A percentile compares a stretch with the other conserved stretches of the same genome.
phyloP scores from a whole-genome alignment of 2,888 invertebrate species.

The Altica lythri region DNA sequence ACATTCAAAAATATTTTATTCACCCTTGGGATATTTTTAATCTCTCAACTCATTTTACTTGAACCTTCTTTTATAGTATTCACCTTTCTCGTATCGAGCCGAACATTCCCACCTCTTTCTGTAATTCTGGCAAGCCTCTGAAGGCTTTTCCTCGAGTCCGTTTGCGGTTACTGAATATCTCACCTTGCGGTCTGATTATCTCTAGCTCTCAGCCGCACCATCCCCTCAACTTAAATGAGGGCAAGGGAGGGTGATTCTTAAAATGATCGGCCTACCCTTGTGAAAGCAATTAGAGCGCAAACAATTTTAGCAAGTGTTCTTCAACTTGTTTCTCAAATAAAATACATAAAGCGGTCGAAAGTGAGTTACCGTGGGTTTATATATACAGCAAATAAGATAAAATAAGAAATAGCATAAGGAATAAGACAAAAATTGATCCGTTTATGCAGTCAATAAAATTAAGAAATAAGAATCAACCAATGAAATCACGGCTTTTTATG shows the following conservation, averaged over 20 bases:
- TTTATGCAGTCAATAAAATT: too few species aligned
- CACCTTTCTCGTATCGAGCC: neutral
- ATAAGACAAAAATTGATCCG: too few species aligned
- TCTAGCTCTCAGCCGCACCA: conserved; percentile 32
- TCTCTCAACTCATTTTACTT: conserved; percentile 1
- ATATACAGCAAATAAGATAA: too few species aligned
- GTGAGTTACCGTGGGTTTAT: too few species aligned
- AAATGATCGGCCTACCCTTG: conserved; percentile 36
- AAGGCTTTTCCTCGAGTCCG: conserved; percentile 25
- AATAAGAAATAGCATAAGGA: too few species aligned
- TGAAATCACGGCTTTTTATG: too few species aligned
- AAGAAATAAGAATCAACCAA: too few species aligned
- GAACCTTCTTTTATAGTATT: neutral
- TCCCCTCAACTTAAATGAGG: conserved; percentile 28
- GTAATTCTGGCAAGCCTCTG: conserved; percentile 9
- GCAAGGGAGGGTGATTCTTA: conserved; percentile 18
- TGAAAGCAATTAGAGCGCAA: conserved; percentile 39
- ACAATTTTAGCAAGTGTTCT: conserved; percentile 35
- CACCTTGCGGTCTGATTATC: conserved; percentile 33
- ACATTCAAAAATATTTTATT: conserved; percentile 1
- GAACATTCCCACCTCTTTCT: conserved; percentile 1
- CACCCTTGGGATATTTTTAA: conserved; percentile 2
- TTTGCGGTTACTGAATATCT: conserved; percentile 26
- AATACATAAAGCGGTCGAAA: too few species aligned
- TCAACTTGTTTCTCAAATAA: too few species aligned